phyloP scores from a whole-genome alignment of 2,888 invertebrate genomes.

The Drosophila kuntzei region DNA sequence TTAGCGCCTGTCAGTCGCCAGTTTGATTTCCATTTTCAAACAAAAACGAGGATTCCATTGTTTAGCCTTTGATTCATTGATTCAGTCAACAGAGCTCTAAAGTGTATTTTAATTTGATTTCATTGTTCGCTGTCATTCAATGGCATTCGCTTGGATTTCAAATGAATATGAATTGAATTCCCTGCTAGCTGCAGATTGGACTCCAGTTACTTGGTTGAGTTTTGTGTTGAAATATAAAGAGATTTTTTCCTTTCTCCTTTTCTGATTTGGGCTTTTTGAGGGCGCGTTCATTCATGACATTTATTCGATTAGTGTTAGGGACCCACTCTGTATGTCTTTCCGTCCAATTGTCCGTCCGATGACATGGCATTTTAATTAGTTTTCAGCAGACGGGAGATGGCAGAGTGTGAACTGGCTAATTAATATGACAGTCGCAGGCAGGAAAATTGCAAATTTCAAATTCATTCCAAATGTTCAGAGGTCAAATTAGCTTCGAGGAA shows the following conservation, averaged over 20 bases:
- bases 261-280: conserved; percentile 19
- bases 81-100: conserved; percentile 63
- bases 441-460: conserved; percentile 43
- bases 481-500: conserved; percentile 19
- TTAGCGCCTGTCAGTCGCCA: conserved; percentile 20
- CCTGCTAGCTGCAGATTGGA: conserved; percentile 18
- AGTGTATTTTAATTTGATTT: conserved; percentile 81
- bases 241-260: not conserved
- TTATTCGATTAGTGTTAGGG: conserved; percentile 71
- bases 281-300: conserved; percentile 65
- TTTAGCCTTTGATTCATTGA: conserved; percentile 79
- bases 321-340: conserved; percentile 3
- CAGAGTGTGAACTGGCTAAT: conserved; percentile 57
- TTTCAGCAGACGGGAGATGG: conserved; percentile 50
- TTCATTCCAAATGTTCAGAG: conserved; percentile 33
- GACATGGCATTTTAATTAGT: conserved; percentile 78
- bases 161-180: conserved; percentile 78
- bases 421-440: conserved; percentile 75
- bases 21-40: conserved; percentile 4
- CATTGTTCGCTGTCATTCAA: conserved; percentile 76
- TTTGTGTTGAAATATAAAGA: not conserved
- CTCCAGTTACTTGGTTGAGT: conserved; percentile 4
- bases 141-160: conserved; percentile 40
- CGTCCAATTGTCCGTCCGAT: conserved; percentile 23
- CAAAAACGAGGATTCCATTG: conserved; percentile 57